These are phyloP conservation scores for Podargus strigoides DNA, from an alignment of 2,797 vertebrate genomes.

Conservation along the genomic window DNA sequence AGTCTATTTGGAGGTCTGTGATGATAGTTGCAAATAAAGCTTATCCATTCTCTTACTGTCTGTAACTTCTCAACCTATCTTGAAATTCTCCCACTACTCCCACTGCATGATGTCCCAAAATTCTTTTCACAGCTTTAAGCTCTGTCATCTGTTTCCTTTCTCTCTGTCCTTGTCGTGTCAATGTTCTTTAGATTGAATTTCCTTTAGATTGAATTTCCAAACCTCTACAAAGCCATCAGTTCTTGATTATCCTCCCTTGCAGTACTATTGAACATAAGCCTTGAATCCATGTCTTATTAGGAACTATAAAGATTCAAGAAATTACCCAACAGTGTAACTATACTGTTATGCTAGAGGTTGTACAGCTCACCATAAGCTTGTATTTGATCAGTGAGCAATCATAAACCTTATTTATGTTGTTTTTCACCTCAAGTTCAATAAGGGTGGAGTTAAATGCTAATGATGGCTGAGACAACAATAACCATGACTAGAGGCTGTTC, in stretches of 20 bases:
- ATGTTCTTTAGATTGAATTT: neutral
- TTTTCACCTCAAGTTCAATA: neutral
- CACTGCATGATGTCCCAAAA: neutral
- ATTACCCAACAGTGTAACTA: neutral
- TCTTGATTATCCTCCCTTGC: neutral
- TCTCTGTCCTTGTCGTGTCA: neutral
- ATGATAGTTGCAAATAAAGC: neutral
- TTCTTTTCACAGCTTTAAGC: neutral
- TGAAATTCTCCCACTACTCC: neutral
- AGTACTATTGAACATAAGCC: neutral
- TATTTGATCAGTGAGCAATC: neutral
- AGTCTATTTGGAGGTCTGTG: no score
- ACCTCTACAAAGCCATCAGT: conserved; percentile 11
- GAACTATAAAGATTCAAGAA: neutral
- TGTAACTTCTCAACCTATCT: neutral
- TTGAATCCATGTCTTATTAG: conserved; percentile 23
- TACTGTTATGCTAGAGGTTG: neutral
- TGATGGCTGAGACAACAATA: neutral
- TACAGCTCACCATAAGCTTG: neutral
- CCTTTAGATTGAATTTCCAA: conserved; percentile 3
- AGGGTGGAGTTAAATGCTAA: neutral
- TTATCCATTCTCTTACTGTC: neutral
- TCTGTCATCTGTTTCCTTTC: neutral
- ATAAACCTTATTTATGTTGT: conserved; percentile 2
- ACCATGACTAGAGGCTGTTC: neutral